Evolutionary conservation across 2,888 invertebrate species (phyloP), one percentile per base, ranked within the genome.

Genomic region (Phengaris arion): DNA sequence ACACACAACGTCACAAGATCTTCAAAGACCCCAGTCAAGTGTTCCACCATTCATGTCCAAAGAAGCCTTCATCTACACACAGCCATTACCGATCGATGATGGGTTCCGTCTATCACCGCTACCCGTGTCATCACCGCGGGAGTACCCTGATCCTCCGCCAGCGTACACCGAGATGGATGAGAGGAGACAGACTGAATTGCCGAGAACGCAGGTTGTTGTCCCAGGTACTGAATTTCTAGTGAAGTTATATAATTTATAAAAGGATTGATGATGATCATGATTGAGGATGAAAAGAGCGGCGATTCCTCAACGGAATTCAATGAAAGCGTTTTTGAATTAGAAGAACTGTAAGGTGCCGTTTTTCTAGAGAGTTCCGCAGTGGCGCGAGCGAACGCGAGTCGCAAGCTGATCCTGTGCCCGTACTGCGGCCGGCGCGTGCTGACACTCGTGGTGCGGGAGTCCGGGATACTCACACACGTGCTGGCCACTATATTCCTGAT

Each of bases 111-210:
- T 84, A 0, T 82, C 85, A 0, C 86, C 87, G 0, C 84, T 87
- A 2, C 85, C 88, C 0, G 80, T 85, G 35, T 70, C 70, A 0
- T 51, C 70, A 0, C 48, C 46, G 1, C 81, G 84, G 0, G 85
- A 89, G 15, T 89, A 87, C 59, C 89, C 88, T 0, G 86, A 87
- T 45, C 91, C 90, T 0, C 92, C 92, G 0, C 92, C 92, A 0
- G 87, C 92, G 0, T 92, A 92, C 55, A 81, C 87, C 0, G 90
- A 89, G 76, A 77, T 82, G 0, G 85, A 85, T 48, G 59, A 77
- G 69, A 35, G 76, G 59, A 0, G 73, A 22, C 76, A 79, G 0
- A 35, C 78, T 0, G 77, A 79, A 6, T 84, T 80, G 0, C 87
- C 87, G 0, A 83, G 87, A 68, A 89, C 90, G 0, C 85, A 87